A percentile compares a stretch with the other conserved stretches of the same genome.
phyloP scores from a whole-genome alignment of 2,888 invertebrate genomes.

The Athrips mouffetella region DNA sequence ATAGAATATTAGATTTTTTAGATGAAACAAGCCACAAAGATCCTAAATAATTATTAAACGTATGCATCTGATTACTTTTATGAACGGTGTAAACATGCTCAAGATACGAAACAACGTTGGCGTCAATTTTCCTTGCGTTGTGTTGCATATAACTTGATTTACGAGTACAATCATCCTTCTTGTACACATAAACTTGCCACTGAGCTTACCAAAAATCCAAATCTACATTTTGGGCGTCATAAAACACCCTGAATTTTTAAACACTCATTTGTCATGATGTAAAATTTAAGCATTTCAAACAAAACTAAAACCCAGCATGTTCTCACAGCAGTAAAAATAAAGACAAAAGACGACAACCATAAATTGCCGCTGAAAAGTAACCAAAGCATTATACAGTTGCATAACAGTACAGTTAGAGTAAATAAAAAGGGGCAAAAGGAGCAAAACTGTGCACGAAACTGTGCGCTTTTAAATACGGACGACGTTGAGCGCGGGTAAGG shows the following conservation, averaged over 20 bases:
- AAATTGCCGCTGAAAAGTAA: slow-evolving; percentile 74
- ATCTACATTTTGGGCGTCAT: slow-evolving; percentile 13
- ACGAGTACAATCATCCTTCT: slow-evolving; percentile 19
- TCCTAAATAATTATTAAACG: slow-evolving; percentile 37
- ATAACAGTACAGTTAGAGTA: slow-evolving; percentile 73
- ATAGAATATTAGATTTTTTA: too few species aligned
- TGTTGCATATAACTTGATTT: slow-evolving; percentile 31
- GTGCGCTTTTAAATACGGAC: slow-evolving; percentile 77
- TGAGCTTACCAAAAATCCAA: slow-evolving; percentile 5
- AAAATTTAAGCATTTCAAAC: slow-evolving; percentile 48
- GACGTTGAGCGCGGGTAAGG: slow-evolving; percentile 74
- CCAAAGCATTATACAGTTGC: slow-evolving; percentile 76
- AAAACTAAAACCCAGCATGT: slow-evolving; percentile 61
- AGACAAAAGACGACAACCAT: slow-evolving; percentile 69
- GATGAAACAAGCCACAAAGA: not conserved
- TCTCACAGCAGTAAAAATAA: slow-evolving; percentile 63
- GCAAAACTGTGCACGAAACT: slow-evolving; percentile 72
- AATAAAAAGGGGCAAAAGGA: slow-evolving; percentile 72
- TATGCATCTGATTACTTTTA: slow-evolving; percentile 44
- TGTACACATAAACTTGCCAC: not conserved
- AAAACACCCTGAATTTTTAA: slow-evolving; percentile 26
- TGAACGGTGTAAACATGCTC: slow-evolving; percentile 44
- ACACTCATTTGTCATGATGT: slow-evolving; percentile 38
- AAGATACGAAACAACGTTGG: slow-evolving; percentile 41
- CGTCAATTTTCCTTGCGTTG: slow-evolving; percentile 29